Evolutionary conservation across 1,140 invertebrate species (phyloP), one percentile per base, ranked within the genome.

Genomic region (Euura lappo): DNA sequence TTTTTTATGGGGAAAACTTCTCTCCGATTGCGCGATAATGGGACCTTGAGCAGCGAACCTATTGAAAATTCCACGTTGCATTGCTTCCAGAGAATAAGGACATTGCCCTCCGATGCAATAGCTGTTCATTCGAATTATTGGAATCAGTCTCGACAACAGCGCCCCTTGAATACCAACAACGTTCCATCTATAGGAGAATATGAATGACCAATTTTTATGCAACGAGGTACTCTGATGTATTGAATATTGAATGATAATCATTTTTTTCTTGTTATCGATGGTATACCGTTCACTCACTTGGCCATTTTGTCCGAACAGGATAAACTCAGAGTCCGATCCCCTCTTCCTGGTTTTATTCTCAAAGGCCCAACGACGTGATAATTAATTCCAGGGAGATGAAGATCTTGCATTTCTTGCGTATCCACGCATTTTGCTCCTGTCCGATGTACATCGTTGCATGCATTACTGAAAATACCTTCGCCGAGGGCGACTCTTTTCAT

Each of bases 241-340:
- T 7, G 44, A 7, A 74, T 70, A 44, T 10, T n/a, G 65, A 67
- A 70, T 44, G 67, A 72, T 4, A 10, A 66, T 10, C 65, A 66
- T 28, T 1, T 28, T 28, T 28, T 28, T 28, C 28, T 28, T 28
- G 28, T 28, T 28, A 28, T 28, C 28, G 28, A 28, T 28, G 28
- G 28, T 28, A 1, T 28, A 28, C 28, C 28, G 1, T 28, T 28
- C 28, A 28, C 78, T 78, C 77, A 86, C 85, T 86, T 88, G 6
- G 95, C 91, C 2, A 98, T 88, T 90, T 98, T 99, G 87, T 99
- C 97, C 85, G 96, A 98, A 85, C 97, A 98, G 2, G 95, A 97
- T 75, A 98, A 91, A 64, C 95, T 97, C 10, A 95, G 81, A 2
- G 97, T 98, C 65, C 92, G 93, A 83, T 97, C 93, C 0, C 97